These are phyloP conservation scores for Bubo scandiacus DNA, from an alignment of 2,113 vertebrate species.

Conservation along the genomic window DNA sequence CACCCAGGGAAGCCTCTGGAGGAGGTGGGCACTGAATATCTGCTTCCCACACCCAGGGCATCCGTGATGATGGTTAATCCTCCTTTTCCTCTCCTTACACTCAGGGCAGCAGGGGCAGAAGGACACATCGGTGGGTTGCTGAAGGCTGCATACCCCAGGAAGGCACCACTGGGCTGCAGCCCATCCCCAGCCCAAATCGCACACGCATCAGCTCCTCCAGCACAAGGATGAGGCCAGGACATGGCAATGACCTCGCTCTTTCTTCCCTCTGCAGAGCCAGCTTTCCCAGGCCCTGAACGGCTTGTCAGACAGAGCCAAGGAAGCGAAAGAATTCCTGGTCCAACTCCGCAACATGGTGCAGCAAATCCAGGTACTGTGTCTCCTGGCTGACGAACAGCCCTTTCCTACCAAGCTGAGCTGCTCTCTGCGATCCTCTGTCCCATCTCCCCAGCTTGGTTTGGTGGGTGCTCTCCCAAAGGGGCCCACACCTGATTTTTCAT, in stretches of 20 bases:
- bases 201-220: background rate
- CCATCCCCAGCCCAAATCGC: background rate
- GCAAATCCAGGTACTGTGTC: conserved; percentile 89
- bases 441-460: background rate
- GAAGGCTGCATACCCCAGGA: background rate
- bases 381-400: background rate
- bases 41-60: background rate
- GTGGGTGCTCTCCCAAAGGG: background rate
- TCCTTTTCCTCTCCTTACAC: background rate
- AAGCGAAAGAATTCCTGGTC: conserved; percentile 96
- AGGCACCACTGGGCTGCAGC: background rate
- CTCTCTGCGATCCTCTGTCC: background rate
- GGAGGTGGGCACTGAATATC: background rate
- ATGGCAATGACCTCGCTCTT: background rate
- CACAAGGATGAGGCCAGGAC: background rate
- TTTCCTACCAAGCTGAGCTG: background rate
- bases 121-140: background rate
- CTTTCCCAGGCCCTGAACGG: conserved; percentile 94
- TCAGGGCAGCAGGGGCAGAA: background rate
- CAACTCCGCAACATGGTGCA: conserved; percentile 97
- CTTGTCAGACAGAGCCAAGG: conserved; percentile 94
- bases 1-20: background rate
- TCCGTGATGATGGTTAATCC: fast-evolving
- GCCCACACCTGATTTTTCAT: background rate
- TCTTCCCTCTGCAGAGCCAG: conserved; percentile 83